Evolutionary conservation across 1,140 invertebrate species (phyloP), one percentile per base, ranked within the genome.

Genomic region (Lineus longissimus): DNA sequence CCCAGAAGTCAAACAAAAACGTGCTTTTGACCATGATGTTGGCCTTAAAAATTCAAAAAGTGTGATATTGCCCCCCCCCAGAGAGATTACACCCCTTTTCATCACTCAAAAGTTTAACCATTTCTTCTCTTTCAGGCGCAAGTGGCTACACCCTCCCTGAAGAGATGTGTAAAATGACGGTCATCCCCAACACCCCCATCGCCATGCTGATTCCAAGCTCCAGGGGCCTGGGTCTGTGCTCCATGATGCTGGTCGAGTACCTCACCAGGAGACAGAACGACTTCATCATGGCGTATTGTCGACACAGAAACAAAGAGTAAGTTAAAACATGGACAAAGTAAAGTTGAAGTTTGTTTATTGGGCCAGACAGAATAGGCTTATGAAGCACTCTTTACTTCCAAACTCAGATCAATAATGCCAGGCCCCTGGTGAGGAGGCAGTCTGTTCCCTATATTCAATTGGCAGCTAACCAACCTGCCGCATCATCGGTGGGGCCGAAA

Each of bases 261-360:
- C 59, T 77, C 6, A 54, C 66, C 23, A 66, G 62, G n/a, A 69
- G 67, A 62, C 72, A 77, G 58, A 77, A 77, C 45, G 60, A 68
- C 25, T 72, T 75, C 59, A 59, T 77, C 30, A 61, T 72, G 31
- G 61, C 60, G n/a, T 73, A 71, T 64, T 66, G 62, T 36, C 33
- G 59, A 29, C 23, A 61, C 30, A 64, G 29, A 2, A 67, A 59
- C 43, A 51, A 69, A 40, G 56, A 43, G 69, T 71, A 36, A 57
- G 62, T 59, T 60, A 23, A n/a, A n/a, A n/a, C n/a, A n/a, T n/a
- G n/a, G n/a, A n/a, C n/a, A n/a, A 23, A 27, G 15, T 15, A 15
- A 15, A 15, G 41, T n/a, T 15, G 15, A 15, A 15, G n/a, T 15
- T 43, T 15, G 15, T 43, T 43, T n/a, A n/a, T n/a, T n/a, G n/a